Base-by-base conservation (phyloP, 2,113 vertebrate genomes). In the Athene noctua region DNA sequence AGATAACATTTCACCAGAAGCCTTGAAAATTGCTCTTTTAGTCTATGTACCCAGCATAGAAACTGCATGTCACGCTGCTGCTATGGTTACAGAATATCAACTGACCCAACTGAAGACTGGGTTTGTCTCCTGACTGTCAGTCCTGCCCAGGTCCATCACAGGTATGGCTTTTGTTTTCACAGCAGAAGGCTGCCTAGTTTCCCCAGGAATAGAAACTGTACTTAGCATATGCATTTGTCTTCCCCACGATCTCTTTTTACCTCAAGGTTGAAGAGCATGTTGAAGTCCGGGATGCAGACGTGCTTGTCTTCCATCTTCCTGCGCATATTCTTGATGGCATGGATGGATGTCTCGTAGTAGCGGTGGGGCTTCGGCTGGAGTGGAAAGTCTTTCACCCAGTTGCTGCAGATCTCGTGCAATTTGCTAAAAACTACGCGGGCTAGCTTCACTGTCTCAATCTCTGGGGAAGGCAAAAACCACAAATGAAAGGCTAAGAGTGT, bases 301-400 rank as follows among this genome's bases (percentile, higher is more conserved):
- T 99, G 99, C 79, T 99, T 99, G 98, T 99, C 99, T 95, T 99
- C 99, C 99, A 99, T 99, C 97, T 99, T 99, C 96, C 99, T 98
- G 68, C 99, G 98, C 99, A 99, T 99, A 96, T 99, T 99, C 98
- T 99, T 99, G 98, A 99, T 99, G 97, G 99, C 99, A 11, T 99
- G 99, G 96, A 99, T 99, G 92, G 99, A 99, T 0, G 99, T 99
- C 94, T 99, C 99, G 42, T 99, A 99, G 97, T 99, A 99, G 18
- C 99, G 98, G 96, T 98, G 98, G 14, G 98, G 98, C 40, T 99
- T 99, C 16, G 98, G 98, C 81, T 97, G 99, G 83, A 98, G 98
- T 3, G 99, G 99, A 86, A 99, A 98, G 55, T 99, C 99, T 86
- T 99, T 99, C 96, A 99, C 97, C 99, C 99, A 99, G 61, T 94